Percentiles rank a stretch among this genome's conserved stretches.
These are phyloP conservation scores for Carcharodon carcharias DNA, from an alignment of 2,797 vertebrate genomes.

Conservation along the genomic window DNA sequence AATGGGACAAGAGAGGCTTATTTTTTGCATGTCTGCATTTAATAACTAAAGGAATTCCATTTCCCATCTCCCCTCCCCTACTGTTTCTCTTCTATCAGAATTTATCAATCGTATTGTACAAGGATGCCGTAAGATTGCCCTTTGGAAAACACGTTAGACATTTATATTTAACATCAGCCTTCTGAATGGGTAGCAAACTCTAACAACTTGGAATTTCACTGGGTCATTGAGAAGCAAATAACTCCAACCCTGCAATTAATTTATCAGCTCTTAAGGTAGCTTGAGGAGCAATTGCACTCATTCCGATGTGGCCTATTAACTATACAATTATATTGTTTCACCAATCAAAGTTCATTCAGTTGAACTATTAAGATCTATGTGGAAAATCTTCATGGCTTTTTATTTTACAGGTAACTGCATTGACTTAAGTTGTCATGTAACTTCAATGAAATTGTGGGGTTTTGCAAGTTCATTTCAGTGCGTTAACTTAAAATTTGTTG, in stretches of 20 bases:
- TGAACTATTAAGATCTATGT: not conserved
- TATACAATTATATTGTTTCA: not conserved
- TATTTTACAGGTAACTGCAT: not conserved
- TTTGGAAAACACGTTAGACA: not conserved
- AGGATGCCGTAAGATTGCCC: not conserved
- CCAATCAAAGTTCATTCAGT: not conserved
- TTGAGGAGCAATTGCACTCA: not conserved
- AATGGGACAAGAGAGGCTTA: too few relatives aligned
- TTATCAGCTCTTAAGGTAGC: not conserved
- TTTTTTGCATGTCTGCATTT: not conserved
- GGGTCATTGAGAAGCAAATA: not conserved
- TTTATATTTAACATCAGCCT: not conserved
- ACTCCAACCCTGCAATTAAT: not conserved
- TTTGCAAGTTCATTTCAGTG: not conserved
- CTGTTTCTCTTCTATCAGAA: not conserved
- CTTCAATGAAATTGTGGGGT: not conserved
- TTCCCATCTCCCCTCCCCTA: not conserved
- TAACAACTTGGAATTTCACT: not conserved
- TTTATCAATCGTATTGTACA: not conserved
- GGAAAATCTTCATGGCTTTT: not conserved
- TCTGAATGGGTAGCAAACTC: not conserved
- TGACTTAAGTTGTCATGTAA: not conserved
- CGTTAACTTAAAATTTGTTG: not conserved
- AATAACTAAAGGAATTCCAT: not conserved
- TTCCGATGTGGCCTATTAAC: not conserved